These are phyloP conservation scores for Magallana gigas DNA, from an alignment of 1,140 invertebrate species.

Conservation along the genomic window DNA sequence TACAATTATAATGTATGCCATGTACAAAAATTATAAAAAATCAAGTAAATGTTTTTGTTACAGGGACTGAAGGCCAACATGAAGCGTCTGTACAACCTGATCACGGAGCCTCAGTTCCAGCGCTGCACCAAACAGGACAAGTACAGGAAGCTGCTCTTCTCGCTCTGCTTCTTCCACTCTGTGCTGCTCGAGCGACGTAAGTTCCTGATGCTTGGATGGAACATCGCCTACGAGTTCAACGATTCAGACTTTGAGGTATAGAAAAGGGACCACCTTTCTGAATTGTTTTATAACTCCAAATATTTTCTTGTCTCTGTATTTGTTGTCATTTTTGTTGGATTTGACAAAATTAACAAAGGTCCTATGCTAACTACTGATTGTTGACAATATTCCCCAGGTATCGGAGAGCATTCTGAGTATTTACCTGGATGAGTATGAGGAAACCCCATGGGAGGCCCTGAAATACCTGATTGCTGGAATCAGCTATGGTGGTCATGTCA, in stretches of 20 bases:
- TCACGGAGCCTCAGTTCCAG: constrained; percentile 77
- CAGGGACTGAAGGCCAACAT: constrained; percentile 80
- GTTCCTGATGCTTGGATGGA: constrained; percentile 81
- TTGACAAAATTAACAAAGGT: no score
- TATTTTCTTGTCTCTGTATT: no score
- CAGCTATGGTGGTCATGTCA: constrained; percentile 81
- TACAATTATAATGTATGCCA: no score
- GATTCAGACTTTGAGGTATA: no score
- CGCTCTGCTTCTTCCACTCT: constrained; percentile 80
- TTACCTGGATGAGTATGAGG: constrained; percentile 90
- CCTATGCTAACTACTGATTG: no score
- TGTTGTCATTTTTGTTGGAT: no score
- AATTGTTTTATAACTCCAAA: no score
- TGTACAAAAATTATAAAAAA: no score
- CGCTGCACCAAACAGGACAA: constrained; percentile 78
- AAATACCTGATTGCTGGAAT: constrained; percentile 80
- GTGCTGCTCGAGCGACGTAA: constrained; percentile 80
- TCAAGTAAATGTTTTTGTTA: constrained; percentile 25
- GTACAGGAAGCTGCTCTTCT: constrained; percentile 80
- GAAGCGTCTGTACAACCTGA: constrained; percentile 79
- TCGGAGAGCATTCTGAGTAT: constrained; percentile 89
- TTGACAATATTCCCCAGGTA: constrained; percentile 73
- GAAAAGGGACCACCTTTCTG: no score
- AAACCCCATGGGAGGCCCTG: constrained; percentile 83
- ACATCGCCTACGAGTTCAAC: constrained; percentile 79